Evolutionary conservation across 2,113 vertebrate species (phyloP).

Genomic region (Coturnix japonica): DNA sequence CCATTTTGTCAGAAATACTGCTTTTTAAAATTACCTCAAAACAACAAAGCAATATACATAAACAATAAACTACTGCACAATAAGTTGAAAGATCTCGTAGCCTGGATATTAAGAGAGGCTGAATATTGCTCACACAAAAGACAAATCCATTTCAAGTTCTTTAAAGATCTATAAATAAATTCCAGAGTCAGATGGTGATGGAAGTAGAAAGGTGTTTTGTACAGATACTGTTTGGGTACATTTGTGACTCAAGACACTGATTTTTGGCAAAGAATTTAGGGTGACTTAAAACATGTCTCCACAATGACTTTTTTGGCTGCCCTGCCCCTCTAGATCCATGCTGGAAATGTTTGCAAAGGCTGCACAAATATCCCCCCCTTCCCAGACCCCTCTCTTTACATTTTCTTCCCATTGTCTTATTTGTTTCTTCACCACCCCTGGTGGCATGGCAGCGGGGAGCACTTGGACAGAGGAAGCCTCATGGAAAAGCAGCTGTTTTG

Average conservation of each 20-base stretch:
- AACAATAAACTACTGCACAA: neutral
- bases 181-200: neutral
- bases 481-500: slow-evolving; percentile 15
- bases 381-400: accelerated
- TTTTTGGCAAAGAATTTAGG: neutral
- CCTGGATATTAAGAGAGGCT: neutral
- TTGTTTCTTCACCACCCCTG: neutral
- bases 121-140: neutral
- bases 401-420: neutral
- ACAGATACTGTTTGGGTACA: accelerated
- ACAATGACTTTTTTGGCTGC: neutral
- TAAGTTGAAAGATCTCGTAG: neutral
- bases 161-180: neutral
- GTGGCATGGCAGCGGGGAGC: neutral
- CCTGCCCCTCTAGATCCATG: neutral
- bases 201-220: neutral
- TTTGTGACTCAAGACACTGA: neutral
- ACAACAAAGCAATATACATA: slow-evolving; percentile 10
- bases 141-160: neutral
- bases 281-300: neutral
- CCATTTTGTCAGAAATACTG: neutral
- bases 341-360: neutral
- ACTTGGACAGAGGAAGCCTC: neutral
- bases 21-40: slow-evolving; percentile 30
- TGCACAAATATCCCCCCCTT: neutral